Base-by-base conservation (phyloP, 2,113 vertebrate genomes). In the Neofelis nebulosa region DNA sequence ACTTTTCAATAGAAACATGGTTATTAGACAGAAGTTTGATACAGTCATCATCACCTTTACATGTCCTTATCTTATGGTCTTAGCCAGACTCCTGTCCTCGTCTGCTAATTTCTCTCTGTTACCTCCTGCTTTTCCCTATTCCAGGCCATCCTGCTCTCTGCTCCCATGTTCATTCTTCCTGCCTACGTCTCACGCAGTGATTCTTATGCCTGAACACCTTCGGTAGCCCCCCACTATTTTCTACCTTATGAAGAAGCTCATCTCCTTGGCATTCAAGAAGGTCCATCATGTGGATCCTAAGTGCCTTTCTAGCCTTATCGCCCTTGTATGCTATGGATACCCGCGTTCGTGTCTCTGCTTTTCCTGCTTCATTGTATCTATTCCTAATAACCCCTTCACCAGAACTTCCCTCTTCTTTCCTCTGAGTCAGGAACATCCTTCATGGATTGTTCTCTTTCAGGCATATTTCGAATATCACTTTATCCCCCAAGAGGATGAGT, bases 361-460 rank as follows among this genome's bases (percentile, higher is more conserved):
- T 76, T 36, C 33, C 38, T 57, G 13, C 4, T 68, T 91, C 10
- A 6, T 65, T 27, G 6, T 25, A 31, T 68, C 36, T 11, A 16
- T 81, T 61, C 31, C 7, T 50, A 23, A 6, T 29, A 9, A 68
- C 48, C 2, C n/a, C 38, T 90, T 87, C 0, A 0, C 25, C 74
- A 92, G 29, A 79, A 71, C 82, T 83, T 48, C 4, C 9, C 21
- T 84, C 36, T 52, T 78, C 57, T 83, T 89, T 29, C 36, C 63
- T 87, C 55, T 50, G 38, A 33, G 3, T 41, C 29, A 36, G n/a
- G 68, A 79, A 45, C 8, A 91, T 57, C 41, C 23, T 71, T 91
- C 18, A 31, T 76, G 10, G 31, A 78, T 92, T 86, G 55, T 92
- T 94, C 11, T 83, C 80, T 95, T 36, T 82, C 45, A 55, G 23